Conservation (phyloP, 2,797 vertebrate genomes). For the Telmatherina bonti region DNA sequence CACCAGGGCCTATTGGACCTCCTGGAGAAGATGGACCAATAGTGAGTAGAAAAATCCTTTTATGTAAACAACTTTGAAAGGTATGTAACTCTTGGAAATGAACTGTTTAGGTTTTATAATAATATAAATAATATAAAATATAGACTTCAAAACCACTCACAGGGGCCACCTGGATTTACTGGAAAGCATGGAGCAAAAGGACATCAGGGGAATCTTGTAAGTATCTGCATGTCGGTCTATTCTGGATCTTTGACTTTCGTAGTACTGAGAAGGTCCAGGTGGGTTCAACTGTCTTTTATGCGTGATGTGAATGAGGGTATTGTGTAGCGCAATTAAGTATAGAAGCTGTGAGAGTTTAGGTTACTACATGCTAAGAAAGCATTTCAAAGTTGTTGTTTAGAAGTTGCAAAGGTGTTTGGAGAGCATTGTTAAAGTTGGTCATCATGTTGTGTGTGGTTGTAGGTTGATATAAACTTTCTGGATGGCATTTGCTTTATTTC, state of each 20-base stretch:
- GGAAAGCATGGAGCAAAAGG: conserved; percentile 83
- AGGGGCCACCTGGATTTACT: conserved; percentile 79
- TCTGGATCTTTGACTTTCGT: not conserved
- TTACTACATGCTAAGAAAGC: not conserved
- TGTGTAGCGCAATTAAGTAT: no score
- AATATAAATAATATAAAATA: not conserved
- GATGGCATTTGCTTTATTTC: not conserved
- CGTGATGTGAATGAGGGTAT: not conserved
- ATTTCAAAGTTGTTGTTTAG: not conserved
- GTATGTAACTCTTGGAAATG: not conserved
- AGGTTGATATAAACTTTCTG: not conserved
- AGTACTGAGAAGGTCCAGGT: not conserved
- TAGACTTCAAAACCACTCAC: not conserved
- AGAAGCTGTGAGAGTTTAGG: not conserved
- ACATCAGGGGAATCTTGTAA: conserved; percentile 74
- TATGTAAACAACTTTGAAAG: not conserved
- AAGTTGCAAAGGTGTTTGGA: not conserved
- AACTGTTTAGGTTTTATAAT: not conserved
- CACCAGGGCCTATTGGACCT: conserved; percentile 70
- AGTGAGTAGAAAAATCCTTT: conserved; percentile 62
- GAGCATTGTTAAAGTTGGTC: not conserved
- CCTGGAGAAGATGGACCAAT: conserved; percentile 76
- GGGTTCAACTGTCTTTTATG: no score
- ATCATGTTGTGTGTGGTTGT: not conserved
- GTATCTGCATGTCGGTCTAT: conserved; percentile 42